These are phyloP conservation scores for Pycnomerus fuliginosus DNA, from an alignment of 2,888 invertebrate species.

Conservation along the genomic window DNA sequence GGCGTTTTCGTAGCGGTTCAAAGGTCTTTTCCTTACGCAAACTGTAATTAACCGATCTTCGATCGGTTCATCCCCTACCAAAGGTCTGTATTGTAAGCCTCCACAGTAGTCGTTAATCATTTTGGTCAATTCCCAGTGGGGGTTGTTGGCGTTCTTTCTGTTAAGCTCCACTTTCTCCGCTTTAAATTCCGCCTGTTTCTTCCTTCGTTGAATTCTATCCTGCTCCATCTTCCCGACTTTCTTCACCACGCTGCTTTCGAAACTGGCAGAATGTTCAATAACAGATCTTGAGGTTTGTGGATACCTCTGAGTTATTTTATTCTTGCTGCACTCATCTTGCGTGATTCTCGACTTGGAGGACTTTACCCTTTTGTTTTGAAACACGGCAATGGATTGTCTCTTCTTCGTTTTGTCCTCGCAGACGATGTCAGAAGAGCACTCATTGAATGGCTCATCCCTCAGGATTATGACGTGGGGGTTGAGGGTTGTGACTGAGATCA, in stretches of 20 bases:
- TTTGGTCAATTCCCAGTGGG: conserved; percentile 94
- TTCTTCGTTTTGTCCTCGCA: conserved; percentile 26
- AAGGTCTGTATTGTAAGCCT: conserved; percentile 46
- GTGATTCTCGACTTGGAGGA: conserved; percentile 23
- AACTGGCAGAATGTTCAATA: conserved; percentile 27
- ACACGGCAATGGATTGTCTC: conserved; percentile 22
- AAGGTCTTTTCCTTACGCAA: conserved; percentile 94
- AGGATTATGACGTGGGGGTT: conserved; percentile 71
- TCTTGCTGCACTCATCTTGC: conserved; percentile 13
- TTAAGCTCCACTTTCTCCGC: conserved; percentile 78
- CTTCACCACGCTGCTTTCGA: conserved; percentile 46
- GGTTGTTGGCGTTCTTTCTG: conserved; percentile 88
- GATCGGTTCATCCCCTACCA: conserved; percentile 74
- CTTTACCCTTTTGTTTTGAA: conserved; percentile 16
- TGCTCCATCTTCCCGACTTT: conserved; percentile 94
- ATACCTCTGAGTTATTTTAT: conserved; percentile 7
- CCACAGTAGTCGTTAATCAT: conserved; percentile 87
- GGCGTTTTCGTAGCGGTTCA: conserved; percentile 85
- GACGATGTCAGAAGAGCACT: conserved; percentile 19
- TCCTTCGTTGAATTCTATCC: conserved; percentile 89
- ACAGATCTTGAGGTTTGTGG: conserved; percentile 29
- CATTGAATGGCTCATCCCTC: conserved; percentile 10
- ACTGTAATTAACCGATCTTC: conserved; percentile 97
- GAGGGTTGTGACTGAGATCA: conserved; percentile 81
- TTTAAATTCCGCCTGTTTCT: conserved; percentile 85